Evolutionary conservation across 1,140 invertebrate genomes (phyloP), one percentile per base, ranked within the genome.

Genomic region (Radopholus similis): DNA sequence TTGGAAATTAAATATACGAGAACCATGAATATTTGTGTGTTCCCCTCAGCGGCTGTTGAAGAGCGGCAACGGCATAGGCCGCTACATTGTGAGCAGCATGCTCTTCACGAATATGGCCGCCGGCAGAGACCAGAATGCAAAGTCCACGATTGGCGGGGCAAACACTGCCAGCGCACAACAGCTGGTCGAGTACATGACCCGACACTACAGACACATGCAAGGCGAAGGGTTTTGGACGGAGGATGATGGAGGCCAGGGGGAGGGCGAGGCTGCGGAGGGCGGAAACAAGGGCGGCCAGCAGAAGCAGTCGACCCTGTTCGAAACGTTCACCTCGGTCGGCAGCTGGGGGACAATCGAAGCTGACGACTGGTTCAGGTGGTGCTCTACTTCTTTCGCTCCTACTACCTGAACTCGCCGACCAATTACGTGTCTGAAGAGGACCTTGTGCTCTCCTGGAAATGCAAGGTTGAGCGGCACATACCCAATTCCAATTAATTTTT

Each of bases 371-470:
- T 35, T 59, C 38, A 78, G 77, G 74, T 79, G 9, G 63, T 80
- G 51, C 59, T 81, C 0, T 77, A 81, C 54, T 81, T 72, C 64
- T 68, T 81, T 15, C 76, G 79, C 9, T 82, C 80, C 11, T 82
- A 74, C 58, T 82, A 79, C 60, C 40, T 81, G 9, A 82, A 81
- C 55, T 82, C 80, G 13, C 79, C 79, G 1, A 76, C 77, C 8
- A 77, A 72, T 8, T 59, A 73, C 9, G 80, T 81, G 2, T 73
- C 78, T 23, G 65, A 72, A 58, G 32, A 60, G 1, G 79, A 81
- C 37, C 40, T 81, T 15, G 55, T 64, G 11, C 53, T 55, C 23
- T 66, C 76, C 15, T 82, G 74, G 73, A 78, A 82, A 40, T 82
- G 80, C 66, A 81, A 81, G 51, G 66, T 78, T 34, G 21, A 15